Base-by-base conservation (phyloP, 2,113 vertebrate species). In the Colinus virginianus region DNA sequence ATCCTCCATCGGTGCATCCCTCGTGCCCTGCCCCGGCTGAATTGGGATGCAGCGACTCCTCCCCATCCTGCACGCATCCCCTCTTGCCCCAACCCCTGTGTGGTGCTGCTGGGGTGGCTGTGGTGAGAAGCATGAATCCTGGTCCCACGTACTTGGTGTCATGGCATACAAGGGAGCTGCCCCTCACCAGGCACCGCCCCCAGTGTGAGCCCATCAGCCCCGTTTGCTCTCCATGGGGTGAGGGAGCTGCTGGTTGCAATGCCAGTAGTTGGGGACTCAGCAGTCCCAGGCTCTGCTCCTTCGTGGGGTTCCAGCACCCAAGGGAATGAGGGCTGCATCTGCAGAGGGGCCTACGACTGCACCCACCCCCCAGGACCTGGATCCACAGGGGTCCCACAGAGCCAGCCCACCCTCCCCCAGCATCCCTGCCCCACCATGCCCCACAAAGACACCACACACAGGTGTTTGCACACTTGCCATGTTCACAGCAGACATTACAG, bases 401-500 rank as follows among this genome's bases (percentile, higher is more conserved):
- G 10, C 10, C 68, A 43, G 46, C 4, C 7, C 51, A 12, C 5
- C 23, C 40, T 21, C 19, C 0, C 28, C 32, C 5, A 0, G 30
- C 2, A 4, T 46, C 56, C 14, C 15, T 55, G 4, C 13, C 13
- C 8, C 28, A 25, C 28, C 51, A 1, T 1, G 0, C 46, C 32
- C 61, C 86, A 91, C 42, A 91, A 34, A 91, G 82, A 96, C 88
- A 93, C 34, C 42, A 55, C 79, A 80, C 88, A 36, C 9, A 4
- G 63, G 42, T 45, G 30, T 56, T 96, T 95, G 96, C 92, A 96
- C 92, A 94, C 90, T 93, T 80, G 92, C 88, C 95, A 53, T 96
- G 95, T 96, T 96, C 79, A 78, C 85, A 95, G 96, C 85, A 75
- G 86, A 78, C 2, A 4, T 85, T 94, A 96, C 93, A 95, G 94